These are phyloP conservation scores for Tamias sibiricus DNA, from an alignment of 2,113 vertebrate genomes.

Conservation along the genomic window DNA sequence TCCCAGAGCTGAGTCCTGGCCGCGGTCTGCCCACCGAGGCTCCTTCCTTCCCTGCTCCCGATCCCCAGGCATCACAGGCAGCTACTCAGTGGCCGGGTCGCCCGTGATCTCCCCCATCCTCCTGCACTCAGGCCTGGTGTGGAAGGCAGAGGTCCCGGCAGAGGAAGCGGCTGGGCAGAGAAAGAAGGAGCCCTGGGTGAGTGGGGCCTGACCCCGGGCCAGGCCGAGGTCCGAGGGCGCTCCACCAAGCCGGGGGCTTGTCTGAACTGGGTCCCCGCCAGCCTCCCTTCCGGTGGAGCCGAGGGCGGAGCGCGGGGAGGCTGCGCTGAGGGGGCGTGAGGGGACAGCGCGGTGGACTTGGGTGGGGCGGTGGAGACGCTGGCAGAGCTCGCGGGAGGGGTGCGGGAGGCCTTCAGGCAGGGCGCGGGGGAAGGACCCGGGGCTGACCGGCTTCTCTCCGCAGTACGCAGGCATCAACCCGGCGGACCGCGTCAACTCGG, in stretches of 20 bases:
- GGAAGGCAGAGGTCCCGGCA: fast-evolving
- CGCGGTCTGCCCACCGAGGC: fast-evolving
- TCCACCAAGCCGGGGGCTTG: too few relatives aligned
- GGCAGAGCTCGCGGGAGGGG: background rate
- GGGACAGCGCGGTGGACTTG: background rate
- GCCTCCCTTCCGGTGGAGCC: too few relatives aligned
- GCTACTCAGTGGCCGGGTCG: background rate
- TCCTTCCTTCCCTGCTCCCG: fast-evolving
- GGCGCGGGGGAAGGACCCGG: fast-evolving
- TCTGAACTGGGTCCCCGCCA: too few relatives aligned
- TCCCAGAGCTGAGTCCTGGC: background rate
- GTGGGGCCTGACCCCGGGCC: background rate
- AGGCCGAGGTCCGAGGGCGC: too few relatives aligned
- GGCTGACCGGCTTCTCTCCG: background rate
- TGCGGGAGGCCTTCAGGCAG: too few relatives aligned
- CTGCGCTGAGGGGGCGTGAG: background rate
- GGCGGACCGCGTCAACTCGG: background rate
- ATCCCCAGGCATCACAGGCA: conserved; percentile 55
- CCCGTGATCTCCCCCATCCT: background rate
- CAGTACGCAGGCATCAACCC: conserved; percentile 72
- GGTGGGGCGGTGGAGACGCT: too few relatives aligned
- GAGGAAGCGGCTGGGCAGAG: fast-evolving
- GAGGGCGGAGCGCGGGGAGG: background rate
- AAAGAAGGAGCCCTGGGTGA: conserved; percentile 61
- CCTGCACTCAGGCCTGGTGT: conserved; percentile 3